Base-by-base conservation (phyloP, 2,797 vertebrate genomes). In the Tolypeutes matacus region DNA sequence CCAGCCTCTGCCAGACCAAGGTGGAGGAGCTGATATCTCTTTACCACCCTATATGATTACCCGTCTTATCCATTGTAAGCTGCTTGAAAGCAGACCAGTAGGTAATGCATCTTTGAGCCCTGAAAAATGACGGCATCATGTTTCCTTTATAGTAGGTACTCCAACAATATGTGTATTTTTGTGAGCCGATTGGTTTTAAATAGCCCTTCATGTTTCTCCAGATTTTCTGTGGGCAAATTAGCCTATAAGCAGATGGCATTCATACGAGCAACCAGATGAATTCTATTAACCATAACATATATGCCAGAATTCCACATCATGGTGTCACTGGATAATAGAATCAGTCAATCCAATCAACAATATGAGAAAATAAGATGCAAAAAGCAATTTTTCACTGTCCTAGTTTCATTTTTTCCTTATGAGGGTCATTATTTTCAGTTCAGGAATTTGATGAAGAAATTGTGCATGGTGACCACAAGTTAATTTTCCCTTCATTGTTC, bases 161-260 rank as follows among this genome's bases (percentile, higher is more conserved):
- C 72, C 77, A 92, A 78, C 34, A 73, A 78, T 73, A 80, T 17
- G 65, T 92, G 89, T 96, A 90, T 39, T 67, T 65, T 96, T 36
- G 75, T 80, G 62, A 96, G 72, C 65, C 58, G 34, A 85, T 65
- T 94, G 36, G 67, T 64, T 84, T 94, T 81, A 96, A 94, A 65
- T 91, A n/a, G 29, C 17, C 31, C 76, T 78, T 85, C 77, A 58
- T 88, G 12, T 86, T 83, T 95, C 84, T 86, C 58, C 53, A 76
- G n/a, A 92, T 91, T 94, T 93, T 88, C 93, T 75, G 27, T 75
- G 56, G 34, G 31, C 46, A 81, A 93, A 87, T 58, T 89, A 94
- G 36, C 62, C 56, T 95, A 67, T 69, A 82, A 91, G 56, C 27
- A 82, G 56, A 89, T 83, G 58, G 39, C 23, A 85, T 62, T 84